Evolutionary conservation across 2,888 invertebrate species (phyloP), one percentile per base, ranked within the genome.

Genomic region (Harmothoe impar): DNA sequence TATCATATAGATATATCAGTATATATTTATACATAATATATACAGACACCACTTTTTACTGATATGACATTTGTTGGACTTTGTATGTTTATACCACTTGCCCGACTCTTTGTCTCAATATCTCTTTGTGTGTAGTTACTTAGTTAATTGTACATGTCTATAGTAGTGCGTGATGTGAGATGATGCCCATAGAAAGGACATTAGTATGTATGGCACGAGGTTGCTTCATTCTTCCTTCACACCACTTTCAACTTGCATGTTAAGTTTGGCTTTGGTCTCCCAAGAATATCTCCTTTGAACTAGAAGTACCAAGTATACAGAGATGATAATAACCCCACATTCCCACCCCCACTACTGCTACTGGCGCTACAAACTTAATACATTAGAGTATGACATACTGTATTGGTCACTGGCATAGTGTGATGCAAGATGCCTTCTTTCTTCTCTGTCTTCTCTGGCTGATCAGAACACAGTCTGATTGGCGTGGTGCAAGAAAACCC

Each of bases 31-130:
- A 43, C 15, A 81, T 81, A 81, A 81, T 81, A 81, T 81, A 81
- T 81, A 81, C 43, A 81, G n/a, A 81, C 81, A 81, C 81, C 81
- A 43, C 81, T 81, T 81, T 81, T 81, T 33, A 81, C 81, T 81
- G 81, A 81, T 43, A 81, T 81, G 81, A 81, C 35, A 81, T 81
- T 25, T 72, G 81, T 43, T 81, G 43, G 35, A 33, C 81, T 81
- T 20, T 81, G 81, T 15, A 43, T 81, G 81, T 81, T 31, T 62
- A 31, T 25, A 33, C 81, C 81, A 81, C 81, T 25, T 77, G 31
- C 29, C 72, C 72, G 25, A 72, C 72, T 72, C 29, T 72, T 72
- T 72, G 25, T 72, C 25, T 29, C 31, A n/a, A n/a, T n/a, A 29
- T 77, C 77, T 81, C 43, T 43, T 25, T 81, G 81, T 81, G 81